Percentiles rank a stretch among this genome's conserved stretches.
These are phyloP conservation scores for Trachymyrmex septentrionalis DNA, from an alignment of 1,140 invertebrate genomes.

Conservation along the genomic window DNA sequence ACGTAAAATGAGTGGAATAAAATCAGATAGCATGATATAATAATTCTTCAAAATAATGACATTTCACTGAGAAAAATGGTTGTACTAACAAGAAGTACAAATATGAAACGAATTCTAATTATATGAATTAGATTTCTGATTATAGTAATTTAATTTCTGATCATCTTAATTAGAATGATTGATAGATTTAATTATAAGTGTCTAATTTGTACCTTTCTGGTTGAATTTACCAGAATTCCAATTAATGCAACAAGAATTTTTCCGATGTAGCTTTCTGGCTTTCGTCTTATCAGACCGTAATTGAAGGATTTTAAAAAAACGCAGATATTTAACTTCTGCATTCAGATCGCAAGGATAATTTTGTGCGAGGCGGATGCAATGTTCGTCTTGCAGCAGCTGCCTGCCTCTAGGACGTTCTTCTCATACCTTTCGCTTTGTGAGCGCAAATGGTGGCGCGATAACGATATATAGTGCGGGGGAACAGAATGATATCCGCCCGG, in stretches of 20 bases:
- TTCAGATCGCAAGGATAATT: background rate
- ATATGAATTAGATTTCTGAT: too few relatives aligned
- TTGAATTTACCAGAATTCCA: too few relatives aligned
- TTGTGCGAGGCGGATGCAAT: background rate
- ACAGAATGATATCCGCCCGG: constrained; percentile 34
- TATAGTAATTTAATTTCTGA: too few relatives aligned
- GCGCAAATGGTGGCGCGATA: constrained; percentile 4
- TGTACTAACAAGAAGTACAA: too few relatives aligned
- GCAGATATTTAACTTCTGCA: background rate
- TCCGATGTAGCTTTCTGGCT: background rate
- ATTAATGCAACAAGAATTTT: too few relatives aligned
- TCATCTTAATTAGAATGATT: too few relatives aligned
- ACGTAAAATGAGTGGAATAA: background rate
- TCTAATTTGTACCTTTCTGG: too few relatives aligned
- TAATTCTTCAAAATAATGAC: background rate
- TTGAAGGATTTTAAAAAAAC: background rate
- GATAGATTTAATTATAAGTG: too few relatives aligned
- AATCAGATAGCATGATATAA: background rate
- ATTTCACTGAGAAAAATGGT: too few relatives aligned
- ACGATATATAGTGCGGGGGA: background rate
- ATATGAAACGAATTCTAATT: too few relatives aligned
- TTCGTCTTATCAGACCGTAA: background rate
- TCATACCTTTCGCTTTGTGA: background rate
- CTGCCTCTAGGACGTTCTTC: background rate
- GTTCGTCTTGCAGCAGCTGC: background rate